These are phyloP conservation scores for Gallinago undulata DNA, from an alignment of 2,113 vertebrate genomes.

Conservation along the genomic window DNA sequence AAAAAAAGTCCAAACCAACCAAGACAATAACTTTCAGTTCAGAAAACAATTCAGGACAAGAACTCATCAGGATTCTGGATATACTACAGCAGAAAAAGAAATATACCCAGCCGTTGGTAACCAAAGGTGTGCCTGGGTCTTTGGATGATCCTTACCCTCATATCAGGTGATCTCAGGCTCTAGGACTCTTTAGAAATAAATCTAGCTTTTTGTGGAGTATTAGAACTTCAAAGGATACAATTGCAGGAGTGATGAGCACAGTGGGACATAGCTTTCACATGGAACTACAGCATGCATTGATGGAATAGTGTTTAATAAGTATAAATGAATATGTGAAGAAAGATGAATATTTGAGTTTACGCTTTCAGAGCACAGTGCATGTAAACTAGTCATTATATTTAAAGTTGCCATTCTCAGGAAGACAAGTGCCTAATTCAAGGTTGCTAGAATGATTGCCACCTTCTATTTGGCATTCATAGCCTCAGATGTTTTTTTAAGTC, in stretches of 20 bases:
- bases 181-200: neutral
- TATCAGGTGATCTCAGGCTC: neutral
- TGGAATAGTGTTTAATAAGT: accelerated
- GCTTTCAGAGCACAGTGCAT: neutral
- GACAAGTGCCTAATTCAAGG: neutral
- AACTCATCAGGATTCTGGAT: neutral
- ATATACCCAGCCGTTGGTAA: neutral
- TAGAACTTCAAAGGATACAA: neutral
- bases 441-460: neutral
- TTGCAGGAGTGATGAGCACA: neutral
- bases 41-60: neutral
- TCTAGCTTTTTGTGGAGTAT: neutral
- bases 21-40: neutral
- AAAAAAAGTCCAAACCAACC: neutral
- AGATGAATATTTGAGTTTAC: neutral
- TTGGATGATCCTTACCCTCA: neutral
- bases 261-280: neutral
- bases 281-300: neutral
- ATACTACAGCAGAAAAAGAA: neutral
- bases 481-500: neutral
- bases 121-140: neutral
- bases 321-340: neutral
- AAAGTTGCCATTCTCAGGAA: neutral
- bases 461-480: neutral
- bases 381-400: neutral